Evolutionary conservation across 2,888 invertebrate species (phyloP), one percentile per base, ranked within the genome.

Genomic region (Thereva nobilitata): DNA sequence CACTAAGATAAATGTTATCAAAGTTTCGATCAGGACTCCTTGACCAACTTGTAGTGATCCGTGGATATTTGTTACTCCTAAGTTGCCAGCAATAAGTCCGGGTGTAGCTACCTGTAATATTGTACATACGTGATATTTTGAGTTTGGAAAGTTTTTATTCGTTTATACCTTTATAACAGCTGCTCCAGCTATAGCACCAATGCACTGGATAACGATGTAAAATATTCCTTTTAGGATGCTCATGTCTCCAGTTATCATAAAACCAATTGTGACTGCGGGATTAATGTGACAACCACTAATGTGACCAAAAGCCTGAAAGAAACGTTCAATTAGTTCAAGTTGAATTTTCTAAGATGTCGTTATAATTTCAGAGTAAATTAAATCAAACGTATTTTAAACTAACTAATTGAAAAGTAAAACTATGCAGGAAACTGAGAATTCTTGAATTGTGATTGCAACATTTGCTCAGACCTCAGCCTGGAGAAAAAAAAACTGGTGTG

Each of bases 251-350:
- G 92, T 87, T 5, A 87, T 86, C 71, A 95, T 82, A 78, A 95
- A 86, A 0, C 93, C 93, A 64, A 86, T 79, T 0, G 95, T 95
- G 44, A 97, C 92, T 0, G 96, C 95, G 0, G 96, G 96, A 83
- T 97, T 96, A 74, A 95, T 87, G 82, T 95, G 95, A 1, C 92
- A 93, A 5, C 95, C 95, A 49, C 93, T 94, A 45, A 94, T 88
- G 76, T 94, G 93, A 0, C 92, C 92, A 72, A 95, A 85, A 56
- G 86, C 84, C 92, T 93, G 82, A 1, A 81, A 83, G 68, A 23
- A 23, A 23, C 23, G 23, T 23, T 23, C 23, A 23, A 23, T 23
- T 23, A 44, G 12, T n/a, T 12, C 4, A 53, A 37, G n/a, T n/a
- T n/a, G n/a, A 50, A 6, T 38, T 53, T 53, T n/a, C n/a, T n/a